Conservation (phyloP, 2,888 invertebrate genomes). For the Himalopsyche japonica region DNA sequence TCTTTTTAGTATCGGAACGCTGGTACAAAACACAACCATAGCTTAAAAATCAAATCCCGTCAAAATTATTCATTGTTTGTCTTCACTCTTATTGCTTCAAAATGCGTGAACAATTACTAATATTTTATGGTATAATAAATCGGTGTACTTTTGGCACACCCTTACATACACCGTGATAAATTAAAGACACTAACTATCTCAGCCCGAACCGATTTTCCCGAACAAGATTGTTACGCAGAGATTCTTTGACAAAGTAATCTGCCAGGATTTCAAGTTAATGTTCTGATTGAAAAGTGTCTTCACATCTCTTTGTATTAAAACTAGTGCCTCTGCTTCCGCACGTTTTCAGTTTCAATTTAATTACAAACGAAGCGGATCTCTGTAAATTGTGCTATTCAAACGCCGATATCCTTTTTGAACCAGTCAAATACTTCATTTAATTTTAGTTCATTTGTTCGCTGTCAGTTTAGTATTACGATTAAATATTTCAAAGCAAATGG, state of each 20-base stretch:
- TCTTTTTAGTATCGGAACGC: too few relatives aligned
- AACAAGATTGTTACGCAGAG: neutral
- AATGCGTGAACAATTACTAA: too few relatives aligned
- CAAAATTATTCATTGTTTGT: too few relatives aligned
- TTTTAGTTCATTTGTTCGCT: neutral
- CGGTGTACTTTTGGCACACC: too few relatives aligned
- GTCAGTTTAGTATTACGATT: too few relatives aligned
- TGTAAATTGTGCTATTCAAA: neutral
- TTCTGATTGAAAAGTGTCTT: neutral
- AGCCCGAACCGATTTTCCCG: neutral
- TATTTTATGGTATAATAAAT: too few relatives aligned
- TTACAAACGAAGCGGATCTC: neutral
- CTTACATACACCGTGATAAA: too few relatives aligned
- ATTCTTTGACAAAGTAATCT: neutral
- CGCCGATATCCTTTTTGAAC: neutral
- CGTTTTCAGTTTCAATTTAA: neutral
- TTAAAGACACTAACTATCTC: neutral
- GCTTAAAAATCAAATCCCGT: too few relatives aligned
- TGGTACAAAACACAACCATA: too few relatives aligned
- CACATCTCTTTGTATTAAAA: neutral
- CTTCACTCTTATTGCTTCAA: too few relatives aligned
- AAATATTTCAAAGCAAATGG: too few relatives aligned
- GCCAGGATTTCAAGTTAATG: neutral
- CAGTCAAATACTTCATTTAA: neutral
- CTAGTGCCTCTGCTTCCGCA: neutral